phyloP scores from a whole-genome alignment of 2,113 vertebrate genomes.

The Mystacornis crossleyi region DNA sequence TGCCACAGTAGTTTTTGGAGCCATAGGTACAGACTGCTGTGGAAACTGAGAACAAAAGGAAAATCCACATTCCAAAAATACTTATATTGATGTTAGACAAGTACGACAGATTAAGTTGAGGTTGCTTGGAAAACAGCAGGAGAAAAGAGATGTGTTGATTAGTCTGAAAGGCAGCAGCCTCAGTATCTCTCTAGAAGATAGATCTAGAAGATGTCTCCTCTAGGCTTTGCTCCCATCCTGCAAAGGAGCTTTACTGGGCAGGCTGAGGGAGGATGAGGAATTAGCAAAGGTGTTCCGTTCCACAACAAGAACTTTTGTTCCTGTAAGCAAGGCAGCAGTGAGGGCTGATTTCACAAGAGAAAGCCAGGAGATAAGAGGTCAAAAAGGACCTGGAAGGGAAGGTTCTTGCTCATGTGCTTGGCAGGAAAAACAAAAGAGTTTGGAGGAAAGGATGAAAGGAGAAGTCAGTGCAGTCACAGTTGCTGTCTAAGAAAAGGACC shows the following conservation, averaged over 20 bases:
- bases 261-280: neutral
- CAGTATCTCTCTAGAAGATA: neutral
- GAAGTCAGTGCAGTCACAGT: neutral
- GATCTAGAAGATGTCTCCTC: neutral
- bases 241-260: neutral
- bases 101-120: neutral
- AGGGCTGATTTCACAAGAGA: neutral
- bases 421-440: neutral
- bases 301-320: neutral
- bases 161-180: neutral
- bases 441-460: neutral
- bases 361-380: neutral
- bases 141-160: neutral
- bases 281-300: neutral
- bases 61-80: neutral
- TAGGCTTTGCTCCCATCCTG: neutral
- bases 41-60: neutral
- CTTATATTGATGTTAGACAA: neutral
- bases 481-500: neutral
- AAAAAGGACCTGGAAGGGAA: neutral
- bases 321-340: neutral
- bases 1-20: neutral
- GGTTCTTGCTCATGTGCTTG: neutral
- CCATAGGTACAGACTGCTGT: neutral
- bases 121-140: neutral